Base-by-base conservation (phyloP, 1,140 invertebrate genomes). In the Atopsyche davidsoni region DNA sequence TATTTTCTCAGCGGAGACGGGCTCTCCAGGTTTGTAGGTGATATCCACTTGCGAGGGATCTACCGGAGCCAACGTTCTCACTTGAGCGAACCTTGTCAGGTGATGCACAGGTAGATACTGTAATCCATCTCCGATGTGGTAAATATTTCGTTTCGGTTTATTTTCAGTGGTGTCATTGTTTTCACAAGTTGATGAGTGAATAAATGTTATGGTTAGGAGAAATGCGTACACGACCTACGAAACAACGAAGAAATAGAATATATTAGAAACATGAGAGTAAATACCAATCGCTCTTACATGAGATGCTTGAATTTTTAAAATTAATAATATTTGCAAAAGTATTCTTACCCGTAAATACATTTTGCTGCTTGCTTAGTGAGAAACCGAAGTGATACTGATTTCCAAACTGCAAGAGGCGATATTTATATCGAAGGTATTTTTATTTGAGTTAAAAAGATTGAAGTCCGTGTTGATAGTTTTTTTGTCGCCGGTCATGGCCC, bases 371-470 rank as follows among this genome's bases (percentile, higher is more conserved):
- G 34, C 41, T 18, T 35, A 16, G 50, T 39, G 36, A 43, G 47
- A 46, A 32, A 45, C 46, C 40, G 41, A 48, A 43, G 36, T 14
- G 46, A 49, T 51, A 57, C 55, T 57, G 55, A 47, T n/a, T 34
- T 28, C 23, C 14, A 53, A 51, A 53, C 38, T 34, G 32, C 46
- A 46, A 50, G 32, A 10, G 25, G 14, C 46, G 51, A 46, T 51
- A 53, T 57, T 57, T 57, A 57, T 57, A 57, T 51, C 45, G 24
- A 52, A 34, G 40, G 32, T 24, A 21, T 24, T 55, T 55, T 49
- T 21, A 44, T 50, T 55, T 46, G 28, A 25, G 7, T 10, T 34
- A 46, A 55, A 53, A 55, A 55, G 46, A 44, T 14, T 24, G 11
- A 41, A 46, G 40, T 10, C 25, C 25, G 17, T 19, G 39, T 46